Evolutionary conservation across 2,888 invertebrate species (phyloP).

Genomic region (Andrena fulva): DNA sequence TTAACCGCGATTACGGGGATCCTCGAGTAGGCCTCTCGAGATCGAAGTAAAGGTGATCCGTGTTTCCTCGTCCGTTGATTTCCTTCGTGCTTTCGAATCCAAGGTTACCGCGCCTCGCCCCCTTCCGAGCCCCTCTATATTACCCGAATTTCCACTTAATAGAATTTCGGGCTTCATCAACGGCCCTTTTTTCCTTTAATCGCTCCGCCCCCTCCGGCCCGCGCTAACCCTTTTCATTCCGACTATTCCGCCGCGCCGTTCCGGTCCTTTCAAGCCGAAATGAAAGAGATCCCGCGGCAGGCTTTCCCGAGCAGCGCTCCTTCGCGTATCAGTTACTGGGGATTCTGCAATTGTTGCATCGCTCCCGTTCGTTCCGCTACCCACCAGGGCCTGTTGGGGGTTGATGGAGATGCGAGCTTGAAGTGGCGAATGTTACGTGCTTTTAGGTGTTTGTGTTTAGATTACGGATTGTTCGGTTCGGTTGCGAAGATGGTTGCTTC

Average conservation of each 20-base stretch:
- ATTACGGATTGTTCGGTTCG: not conserved
- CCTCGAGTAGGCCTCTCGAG: constrained; percentile 62
- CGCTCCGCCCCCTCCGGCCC: constrained; percentile 27
- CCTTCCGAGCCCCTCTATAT: constrained; percentile 18
- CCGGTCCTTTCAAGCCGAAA: constrained; percentile 9
- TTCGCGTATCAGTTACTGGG: constrained; percentile 26
- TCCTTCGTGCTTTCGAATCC: constrained; percentile 49
- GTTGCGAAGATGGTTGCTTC: no score
- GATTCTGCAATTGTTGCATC: constrained; percentile 34
- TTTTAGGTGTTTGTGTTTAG: not conserved
- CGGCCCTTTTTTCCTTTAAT: constrained; percentile 20
- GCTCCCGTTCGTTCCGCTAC: not conserved
- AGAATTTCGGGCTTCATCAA: constrained; percentile 45
- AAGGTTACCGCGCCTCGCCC: constrained; percentile 40
- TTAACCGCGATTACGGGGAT: constrained; percentile 69
- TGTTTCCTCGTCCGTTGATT: constrained; percentile 45
- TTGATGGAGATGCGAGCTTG: not conserved
- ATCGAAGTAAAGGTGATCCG: constrained; percentile 65
- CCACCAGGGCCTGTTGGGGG: not conserved
- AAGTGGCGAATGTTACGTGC: not conserved
- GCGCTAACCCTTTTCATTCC: constrained; percentile 38
- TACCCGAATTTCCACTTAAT: constrained; percentile 54
- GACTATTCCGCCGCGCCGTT: constrained; percentile 35
- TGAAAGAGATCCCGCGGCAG: constrained; percentile 26
- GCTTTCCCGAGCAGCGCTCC: constrained; percentile 21